phyloP scores from a whole-genome alignment of 2,797 vertebrate genomes.

The Gorsachius magnificus region DNA sequence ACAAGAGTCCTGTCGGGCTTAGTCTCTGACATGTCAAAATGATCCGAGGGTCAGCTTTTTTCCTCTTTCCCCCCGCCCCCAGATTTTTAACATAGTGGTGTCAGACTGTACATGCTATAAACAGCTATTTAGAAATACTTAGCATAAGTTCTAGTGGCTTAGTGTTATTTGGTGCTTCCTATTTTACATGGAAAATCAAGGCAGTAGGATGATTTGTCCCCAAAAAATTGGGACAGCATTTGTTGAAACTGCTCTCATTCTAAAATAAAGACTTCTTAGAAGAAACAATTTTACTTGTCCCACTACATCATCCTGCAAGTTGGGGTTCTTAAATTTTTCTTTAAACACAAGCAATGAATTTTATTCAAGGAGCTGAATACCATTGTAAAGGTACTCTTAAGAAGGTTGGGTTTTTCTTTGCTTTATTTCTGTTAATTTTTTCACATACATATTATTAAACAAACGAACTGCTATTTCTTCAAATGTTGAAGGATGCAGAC shows the following conservation, averaged over 20 bases:
- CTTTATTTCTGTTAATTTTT: neutral
- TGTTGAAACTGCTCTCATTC: neutral
- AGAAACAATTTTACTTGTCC: neutral
- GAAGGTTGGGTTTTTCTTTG: neutral
- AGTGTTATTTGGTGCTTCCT: neutral
- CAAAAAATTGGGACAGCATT: neutral
- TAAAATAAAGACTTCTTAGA: neutral
- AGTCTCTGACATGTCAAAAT: neutral
- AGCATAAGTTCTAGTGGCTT: neutral
- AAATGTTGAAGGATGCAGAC: neutral
- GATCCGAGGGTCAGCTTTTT: neutral
- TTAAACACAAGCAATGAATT: conserved; percentile 24
- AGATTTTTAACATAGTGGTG: neutral
- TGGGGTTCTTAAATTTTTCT: neutral
- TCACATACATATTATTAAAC: neutral
- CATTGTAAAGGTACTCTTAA: neutral
- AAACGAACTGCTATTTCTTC: neutral
- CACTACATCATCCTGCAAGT: neutral
- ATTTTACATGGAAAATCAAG: neutral
- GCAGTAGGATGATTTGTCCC: neutral
- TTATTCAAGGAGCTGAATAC: neutral
- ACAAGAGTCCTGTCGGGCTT: neutral
- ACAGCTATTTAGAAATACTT: neutral
- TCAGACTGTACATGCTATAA: neutral
- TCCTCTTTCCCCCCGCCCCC: neutral